Conservation (phyloP, 1,140 invertebrate species). For the Zaprionus vittiger region DNA sequence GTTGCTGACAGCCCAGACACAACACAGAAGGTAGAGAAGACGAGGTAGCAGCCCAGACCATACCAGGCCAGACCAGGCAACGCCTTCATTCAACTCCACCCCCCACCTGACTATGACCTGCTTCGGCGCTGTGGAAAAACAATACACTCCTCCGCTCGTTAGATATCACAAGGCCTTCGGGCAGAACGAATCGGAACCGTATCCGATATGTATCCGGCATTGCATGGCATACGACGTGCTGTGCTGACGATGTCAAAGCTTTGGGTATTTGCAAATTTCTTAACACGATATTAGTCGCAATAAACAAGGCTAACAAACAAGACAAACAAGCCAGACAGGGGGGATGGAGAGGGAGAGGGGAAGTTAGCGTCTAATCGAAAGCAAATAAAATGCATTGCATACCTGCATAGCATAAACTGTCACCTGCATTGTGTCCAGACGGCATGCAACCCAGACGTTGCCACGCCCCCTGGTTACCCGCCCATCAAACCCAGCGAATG, state of each 20-base stretch:
- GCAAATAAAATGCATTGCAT: constrained; percentile 81
- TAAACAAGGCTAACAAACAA: constrained; percentile 77
- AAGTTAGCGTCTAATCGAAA: constrained; percentile 72
- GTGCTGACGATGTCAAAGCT: constrained; percentile 27
- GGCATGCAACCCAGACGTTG: constrained; percentile 43
- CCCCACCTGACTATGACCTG: neutral
- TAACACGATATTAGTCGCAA: constrained; percentile 80
- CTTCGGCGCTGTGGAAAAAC: neutral
- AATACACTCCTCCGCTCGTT: neutral
- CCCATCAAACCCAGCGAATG: constrained; percentile 3
- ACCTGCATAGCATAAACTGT: constrained; percentile 80
- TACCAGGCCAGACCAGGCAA: neutral
- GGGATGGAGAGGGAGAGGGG: neutral
- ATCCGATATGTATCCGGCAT: constrained; percentile 40
- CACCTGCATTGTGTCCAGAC: constrained; percentile 63
- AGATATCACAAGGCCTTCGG: constrained; percentile 34
- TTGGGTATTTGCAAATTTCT: constrained; percentile 76
- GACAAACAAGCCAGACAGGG: constrained; percentile 7
- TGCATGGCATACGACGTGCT: constrained; percentile 33
- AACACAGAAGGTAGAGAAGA: neutral
- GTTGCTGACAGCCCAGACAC: constrained; percentile 59
- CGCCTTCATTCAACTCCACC: too few species aligned
- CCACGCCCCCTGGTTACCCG: constrained; percentile 17
- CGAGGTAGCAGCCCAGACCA: neutral
- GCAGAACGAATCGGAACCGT: constrained; percentile 25